Evolutionary conservation across 2,888 invertebrate genomes (phyloP).

Genomic region (Amphipyra berbera): DNA sequence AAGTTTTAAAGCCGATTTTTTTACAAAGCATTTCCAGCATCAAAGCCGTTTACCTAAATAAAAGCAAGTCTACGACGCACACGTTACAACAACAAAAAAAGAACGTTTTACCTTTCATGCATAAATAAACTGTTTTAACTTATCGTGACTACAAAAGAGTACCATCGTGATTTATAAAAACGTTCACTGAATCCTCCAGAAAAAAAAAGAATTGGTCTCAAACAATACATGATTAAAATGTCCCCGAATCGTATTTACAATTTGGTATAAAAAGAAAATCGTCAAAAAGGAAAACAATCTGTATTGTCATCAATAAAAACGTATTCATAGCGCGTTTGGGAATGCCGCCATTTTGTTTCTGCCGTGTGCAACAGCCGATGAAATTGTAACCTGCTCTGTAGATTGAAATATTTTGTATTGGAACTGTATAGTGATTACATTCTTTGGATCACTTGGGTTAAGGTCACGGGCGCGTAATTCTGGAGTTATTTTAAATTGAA

Average conservation of each 20-base stretch:
- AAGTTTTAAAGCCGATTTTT: too few relatives aligned
- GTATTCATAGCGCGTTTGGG: slow-evolving; percentile 35
- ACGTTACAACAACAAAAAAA: slow-evolving; percentile 7
- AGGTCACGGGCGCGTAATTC: background rate
- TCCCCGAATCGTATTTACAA: slow-evolving; percentile 29
- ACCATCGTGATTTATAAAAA: slow-evolving; percentile 43
- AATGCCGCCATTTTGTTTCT: slow-evolving; percentile 37
- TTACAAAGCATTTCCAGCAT: background rate
- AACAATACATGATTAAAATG: slow-evolving; percentile 54
- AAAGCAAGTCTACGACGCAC: slow-evolving; percentile 7
- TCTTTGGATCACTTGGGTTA: slow-evolving; percentile 17
- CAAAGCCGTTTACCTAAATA: background rate
- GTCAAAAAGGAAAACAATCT: slow-evolving; percentile 38
- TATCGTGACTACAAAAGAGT: slow-evolving; percentile 34
- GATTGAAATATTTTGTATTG: slow-evolving; percentile 48
- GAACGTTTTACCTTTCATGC: slow-evolving; percentile 32
- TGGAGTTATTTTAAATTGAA: too few relatives aligned
- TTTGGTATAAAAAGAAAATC: slow-evolving; percentile 27
- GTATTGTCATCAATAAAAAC: slow-evolving; percentile 53
- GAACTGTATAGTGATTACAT: slow-evolving; percentile 11
- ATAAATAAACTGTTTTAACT: slow-evolving; percentile 47
- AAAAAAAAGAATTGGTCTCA: slow-evolving; percentile 24
- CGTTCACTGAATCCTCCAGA: slow-evolving; percentile 18
- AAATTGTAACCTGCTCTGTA: slow-evolving; percentile 54
- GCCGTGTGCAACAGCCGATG: slow-evolving; percentile 47